These are phyloP conservation scores for Pseudomyrmex cubaensis DNA, from an alignment of 1,140 invertebrate genomes.

Conservation along the genomic window DNA sequence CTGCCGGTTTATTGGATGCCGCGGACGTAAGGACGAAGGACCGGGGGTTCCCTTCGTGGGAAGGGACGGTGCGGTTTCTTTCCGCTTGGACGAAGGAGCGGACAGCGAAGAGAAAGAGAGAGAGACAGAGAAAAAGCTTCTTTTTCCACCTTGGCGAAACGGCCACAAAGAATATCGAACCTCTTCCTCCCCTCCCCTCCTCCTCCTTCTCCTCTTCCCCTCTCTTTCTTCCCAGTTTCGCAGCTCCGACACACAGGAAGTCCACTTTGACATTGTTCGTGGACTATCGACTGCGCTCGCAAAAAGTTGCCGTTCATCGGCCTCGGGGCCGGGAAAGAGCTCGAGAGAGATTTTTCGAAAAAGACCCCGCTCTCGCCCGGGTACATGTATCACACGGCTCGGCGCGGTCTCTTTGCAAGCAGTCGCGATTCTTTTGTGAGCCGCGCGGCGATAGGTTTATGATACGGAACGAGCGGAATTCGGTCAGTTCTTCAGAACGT, in stretches of 20 bases:
- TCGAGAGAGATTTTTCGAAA: slow-evolving; percentile 39
- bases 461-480: slow-evolving; percentile 12
- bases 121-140: neutral
- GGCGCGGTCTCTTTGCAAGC: slow-evolving; percentile 8
- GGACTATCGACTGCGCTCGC: slow-evolving; percentile 48
- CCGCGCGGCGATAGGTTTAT: slow-evolving; percentile 26
- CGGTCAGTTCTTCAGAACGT: slow-evolving; percentile 20
- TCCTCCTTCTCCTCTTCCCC: neutral
- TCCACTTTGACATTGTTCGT: slow-evolving; percentile 59
- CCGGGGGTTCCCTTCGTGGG: slow-evolving; percentile 25
- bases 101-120: slow-evolving; percentile 1
- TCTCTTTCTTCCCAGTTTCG: neutral
- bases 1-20: slow-evolving; percentile 68
- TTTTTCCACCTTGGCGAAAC: slow-evolving; percentile 44
- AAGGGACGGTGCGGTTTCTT: slow-evolving; percentile 55
- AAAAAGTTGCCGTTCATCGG: slow-evolving; percentile 36
- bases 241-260: slow-evolving; percentile 45
- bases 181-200: neutral
- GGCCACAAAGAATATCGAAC: slow-evolving; percentile 57
- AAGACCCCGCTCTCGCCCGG: neutral
- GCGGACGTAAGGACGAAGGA: slow-evolving; percentile 52
- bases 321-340: neutral
- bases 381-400: slow-evolving; percentile 9
- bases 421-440: slow-evolving; percentile 11
- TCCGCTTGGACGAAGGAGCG: slow-evolving; percentile 56